Evolutionary conservation across 2,797 vertebrate genomes (phyloP), one percentile per base, ranked within the genome.

Genomic region (Hybognathus amarus): DNA sequence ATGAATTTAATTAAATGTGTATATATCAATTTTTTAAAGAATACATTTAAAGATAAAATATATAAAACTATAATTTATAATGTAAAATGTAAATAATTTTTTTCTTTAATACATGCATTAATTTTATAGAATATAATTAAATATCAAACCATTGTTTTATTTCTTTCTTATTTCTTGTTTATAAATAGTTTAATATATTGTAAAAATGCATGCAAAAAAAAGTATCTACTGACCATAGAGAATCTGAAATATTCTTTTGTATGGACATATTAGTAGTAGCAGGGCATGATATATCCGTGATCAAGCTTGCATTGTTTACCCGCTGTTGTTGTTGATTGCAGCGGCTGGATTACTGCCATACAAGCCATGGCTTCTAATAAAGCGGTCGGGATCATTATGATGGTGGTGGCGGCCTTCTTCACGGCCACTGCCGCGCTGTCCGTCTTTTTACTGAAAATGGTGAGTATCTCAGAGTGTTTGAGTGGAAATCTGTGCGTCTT

Each of bases 401-500:
- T 98, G 90, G 93, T 97, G 66, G 98, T 98, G 89, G 96, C 98
- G 11, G 88, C 90, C 6, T 96, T 99, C 92, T 99, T 99, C 91
- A 98, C 97, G 0, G 88, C 95, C 20, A 97, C 96, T 0, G 95
- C 96, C 0, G 92, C 90, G 24, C 93, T 98, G 83, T 95, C 97
- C 0, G 61, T 98, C 88, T 63, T 99, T 91, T 93, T 99, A 83
- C 93, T 99, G 59, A 97, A 98, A 91, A 96, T 95, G 96, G 98
- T 99, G 89, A 90, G 45, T 5, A 15, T 5, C 10, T 36, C 64
- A 5, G 9, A 3, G n/a, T 47, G 2, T 38, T 33, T 27, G 17
- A 33, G 24, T 8, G n/a, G 3, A 63, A 30, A 13, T 18, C n/a
- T 20, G n/a, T 24, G 5, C 7, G 1, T 71, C 30, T 27, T 15